Evolutionary conservation across 2,797 vertebrate species (phyloP), one percentile per base, ranked within the genome.

Genomic region (Gymnothorax javanicus): DNA sequence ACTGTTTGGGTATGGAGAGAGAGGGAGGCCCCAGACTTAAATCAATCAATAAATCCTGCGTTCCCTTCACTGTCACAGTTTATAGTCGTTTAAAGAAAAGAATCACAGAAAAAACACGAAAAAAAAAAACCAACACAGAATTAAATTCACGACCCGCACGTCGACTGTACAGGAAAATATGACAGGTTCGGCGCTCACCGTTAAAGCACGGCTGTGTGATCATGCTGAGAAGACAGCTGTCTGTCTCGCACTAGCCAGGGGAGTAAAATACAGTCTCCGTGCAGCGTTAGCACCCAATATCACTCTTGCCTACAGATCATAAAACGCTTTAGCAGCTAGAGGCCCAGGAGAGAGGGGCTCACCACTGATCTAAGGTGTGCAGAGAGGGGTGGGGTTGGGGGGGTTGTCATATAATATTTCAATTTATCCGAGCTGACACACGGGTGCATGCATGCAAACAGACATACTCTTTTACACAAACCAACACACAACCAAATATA

Each of bases 21-120:
- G 69, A n/a, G 7, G 82, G 57, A 5, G n/a, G n/a, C 82, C 15
- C 57, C 57, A 62, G 57, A 60, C 56, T n/a, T 59, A 59, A 83
- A 86, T 86, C 79, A 81, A 71, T 86, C 86, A 86, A 60, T 64
- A n/a, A 69, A 82, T 43, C 33, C 56, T 69, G 57, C 67, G 71
- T 57, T 54, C 15, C n/a, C 59, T 69, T 27, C 23, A 11, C 50
- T 12, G 62, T 71, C 79, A 67, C 56, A 69, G 43, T 77, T 77
- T 50, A 77, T 77, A 77, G 73, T 15, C 73, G 9, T 77, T 77
- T 33, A 71, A 83, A 86, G 50, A 25, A 15, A 11, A 25, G 4
- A 23, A 60, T 57, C 62, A 77, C 20, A 50, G 15, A 77, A 50
- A 50, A 77, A 60, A 13, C 59, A 60, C 3, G 25, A 27, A 13